phyloP scores from a whole-genome alignment of 2,888 invertebrate species.

The Halictus ligatus region DNA sequence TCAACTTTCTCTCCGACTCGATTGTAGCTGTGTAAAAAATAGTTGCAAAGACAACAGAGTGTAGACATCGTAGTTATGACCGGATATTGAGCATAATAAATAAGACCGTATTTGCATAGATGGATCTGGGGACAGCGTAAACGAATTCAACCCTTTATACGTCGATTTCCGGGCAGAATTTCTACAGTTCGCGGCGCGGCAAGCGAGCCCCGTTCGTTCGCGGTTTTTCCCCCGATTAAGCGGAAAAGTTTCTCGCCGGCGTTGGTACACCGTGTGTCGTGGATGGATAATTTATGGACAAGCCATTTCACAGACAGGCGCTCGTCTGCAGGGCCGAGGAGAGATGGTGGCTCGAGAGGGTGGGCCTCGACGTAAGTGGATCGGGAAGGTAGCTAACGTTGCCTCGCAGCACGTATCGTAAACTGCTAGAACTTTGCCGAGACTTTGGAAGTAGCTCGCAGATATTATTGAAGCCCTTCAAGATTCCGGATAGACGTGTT shows the following conservation, averaged over 20 bases:
- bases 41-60: too few relatives aligned
- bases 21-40: too few relatives aligned
- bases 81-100: neutral
- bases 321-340: constrained; percentile 14
- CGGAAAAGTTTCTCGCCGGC: constrained; percentile 58
- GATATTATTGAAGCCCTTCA: constrained; percentile 75
- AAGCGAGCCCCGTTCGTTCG: constrained; percentile 56
- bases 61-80: too few relatives aligned
- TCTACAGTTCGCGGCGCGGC: neutral
- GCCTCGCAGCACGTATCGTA: constrained; percentile 72
- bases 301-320: constrained; percentile 31
- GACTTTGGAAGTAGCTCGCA: constrained; percentile 73
- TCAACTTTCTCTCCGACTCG: too few relatives aligned
- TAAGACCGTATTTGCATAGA: too few relatives aligned
- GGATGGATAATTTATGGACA: constrained; percentile 68
- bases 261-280: constrained; percentile 22
- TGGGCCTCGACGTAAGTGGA: constrained; percentile 63
- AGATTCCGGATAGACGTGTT: constrained; percentile 72
- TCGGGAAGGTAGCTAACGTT: constrained; percentile 68
- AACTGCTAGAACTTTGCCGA: constrained; percentile 71
- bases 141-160: neutral
- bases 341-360: neutral
- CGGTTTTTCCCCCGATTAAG: constrained; percentile 60
- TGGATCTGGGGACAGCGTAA: too few relatives aligned
- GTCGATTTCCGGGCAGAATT: neutral